Conservation (phyloP, 2,797 vertebrate genomes). For the Rachycentron canadum region DNA sequence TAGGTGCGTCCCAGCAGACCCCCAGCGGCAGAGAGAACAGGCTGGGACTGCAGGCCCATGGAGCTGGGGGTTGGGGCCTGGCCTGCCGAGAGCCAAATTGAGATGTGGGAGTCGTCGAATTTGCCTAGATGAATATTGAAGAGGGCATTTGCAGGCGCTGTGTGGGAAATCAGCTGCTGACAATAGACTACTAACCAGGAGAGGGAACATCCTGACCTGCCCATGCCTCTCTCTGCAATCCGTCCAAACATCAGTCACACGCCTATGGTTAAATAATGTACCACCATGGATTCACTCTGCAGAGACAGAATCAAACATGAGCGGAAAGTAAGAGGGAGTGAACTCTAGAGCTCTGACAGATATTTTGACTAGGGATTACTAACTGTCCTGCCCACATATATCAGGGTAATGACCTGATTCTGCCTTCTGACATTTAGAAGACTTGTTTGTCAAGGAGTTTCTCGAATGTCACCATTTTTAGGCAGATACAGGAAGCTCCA, state of each 20-base stretch:
- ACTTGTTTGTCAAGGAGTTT: constrained; percentile 52
- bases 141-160: constrained; percentile 66
- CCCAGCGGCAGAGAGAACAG: constrained; percentile 71
- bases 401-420: constrained; percentile 28
- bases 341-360: constrained; percentile 38
- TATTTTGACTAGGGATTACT: constrained; percentile 29
- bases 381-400: constrained; percentile 35
- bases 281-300: constrained; percentile 47
- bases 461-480: constrained; percentile 32
- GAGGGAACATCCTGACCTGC: constrained; percentile 72
- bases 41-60: constrained; percentile 42
- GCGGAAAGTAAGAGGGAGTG: constrained; percentile 46
- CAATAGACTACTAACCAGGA: constrained; percentile 73
- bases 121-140: constrained; percentile 80
- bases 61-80: constrained; percentile 43
- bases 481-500: constrained; percentile 6
- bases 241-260: constrained; percentile 72
- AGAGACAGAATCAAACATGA: constrained; percentile 61
- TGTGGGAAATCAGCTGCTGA: constrained; percentile 77
- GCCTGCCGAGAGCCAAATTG: constrained; percentile 76
- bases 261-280: constrained; percentile 67
- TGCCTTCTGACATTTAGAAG: constrained; percentile 55
- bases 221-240: constrained; percentile 72
- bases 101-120: constrained; percentile 80
- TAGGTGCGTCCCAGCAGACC: constrained; percentile 77